Evolutionary conservation across 2,888 invertebrate species (phyloP).

Genomic region (Cepaea hortensis): DNA sequence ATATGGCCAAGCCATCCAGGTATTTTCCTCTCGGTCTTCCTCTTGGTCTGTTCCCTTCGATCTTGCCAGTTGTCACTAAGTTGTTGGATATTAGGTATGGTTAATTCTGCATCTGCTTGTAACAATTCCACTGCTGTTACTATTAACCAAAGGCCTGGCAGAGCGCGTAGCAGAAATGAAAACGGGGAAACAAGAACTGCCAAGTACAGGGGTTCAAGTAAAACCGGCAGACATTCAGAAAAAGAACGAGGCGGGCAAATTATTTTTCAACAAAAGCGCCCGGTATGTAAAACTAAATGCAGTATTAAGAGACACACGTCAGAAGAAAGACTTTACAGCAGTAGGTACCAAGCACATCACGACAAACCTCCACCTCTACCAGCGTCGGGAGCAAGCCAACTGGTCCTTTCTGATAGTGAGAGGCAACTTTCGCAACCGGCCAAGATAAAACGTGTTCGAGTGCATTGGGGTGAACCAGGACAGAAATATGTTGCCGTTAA

Average conservation of each 20-base stretch:
- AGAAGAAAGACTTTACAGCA: neutral
- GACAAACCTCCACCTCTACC: neutral
- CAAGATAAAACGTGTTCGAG: neutral
- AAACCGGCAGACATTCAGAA: neutral
- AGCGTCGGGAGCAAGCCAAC: neutral
- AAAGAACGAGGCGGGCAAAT: neutral
- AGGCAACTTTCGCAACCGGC: conserved; percentile 1
- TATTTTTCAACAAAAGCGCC: neutral
- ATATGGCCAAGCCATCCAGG: no score
- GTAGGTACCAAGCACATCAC: neutral
- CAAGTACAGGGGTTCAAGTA: neutral
- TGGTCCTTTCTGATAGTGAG: neutral
- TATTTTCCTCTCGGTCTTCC: no score
- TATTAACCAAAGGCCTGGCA: neutral
- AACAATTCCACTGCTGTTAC: neutral
- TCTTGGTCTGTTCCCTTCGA: no score
- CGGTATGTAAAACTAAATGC: neutral
- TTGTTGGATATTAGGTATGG: neutral
- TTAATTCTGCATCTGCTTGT: no score
- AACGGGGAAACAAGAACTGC: neutral
- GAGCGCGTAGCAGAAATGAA: neutral
- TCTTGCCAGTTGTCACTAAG: no score
- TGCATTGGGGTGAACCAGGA: neutral
- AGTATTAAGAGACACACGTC: neutral
- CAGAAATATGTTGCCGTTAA: neutral